Evolutionary conservation across 2,113 vertebrate genomes (phyloP).

Genomic region (Thoracochromis brauschi): DNA sequence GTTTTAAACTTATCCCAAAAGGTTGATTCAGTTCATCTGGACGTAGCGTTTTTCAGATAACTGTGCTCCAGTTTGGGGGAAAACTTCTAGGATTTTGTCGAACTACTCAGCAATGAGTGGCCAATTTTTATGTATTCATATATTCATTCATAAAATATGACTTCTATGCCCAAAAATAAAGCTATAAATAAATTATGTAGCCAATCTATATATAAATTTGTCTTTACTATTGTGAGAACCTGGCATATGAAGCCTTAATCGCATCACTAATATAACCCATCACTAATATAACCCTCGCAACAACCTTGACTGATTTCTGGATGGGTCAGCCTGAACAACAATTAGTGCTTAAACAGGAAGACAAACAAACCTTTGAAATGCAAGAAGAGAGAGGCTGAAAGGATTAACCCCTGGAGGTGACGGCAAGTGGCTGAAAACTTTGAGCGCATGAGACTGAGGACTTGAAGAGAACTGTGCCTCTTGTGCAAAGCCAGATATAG

Average conservation of each 20-base stretch:
- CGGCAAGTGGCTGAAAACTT: not conserved
- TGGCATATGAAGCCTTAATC: not conserved
- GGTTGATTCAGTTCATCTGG: not conserved
- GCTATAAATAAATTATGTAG: not conserved
- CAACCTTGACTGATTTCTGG: constrained; percentile 7
- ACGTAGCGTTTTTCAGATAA: not conserved
- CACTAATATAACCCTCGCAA: not conserved
- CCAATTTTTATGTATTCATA: not conserved
- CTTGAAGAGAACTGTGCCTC: not conserved
- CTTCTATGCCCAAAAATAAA: not conserved
- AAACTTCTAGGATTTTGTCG: not conserved
- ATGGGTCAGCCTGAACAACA: not conserved
- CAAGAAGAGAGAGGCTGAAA: not conserved
- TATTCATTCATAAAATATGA: not conserved
- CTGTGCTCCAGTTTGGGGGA: not conserved
- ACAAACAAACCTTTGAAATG: constrained; percentile 18
- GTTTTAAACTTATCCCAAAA: not conserved
- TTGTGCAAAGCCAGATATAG: not conserved
- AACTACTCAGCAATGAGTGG: not conserved
- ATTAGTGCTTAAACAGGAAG: not conserved
- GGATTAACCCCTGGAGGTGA: constrained; percentile 1
- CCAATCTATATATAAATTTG: not conserved
- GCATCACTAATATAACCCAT: not conserved
- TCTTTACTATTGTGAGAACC: not conserved
- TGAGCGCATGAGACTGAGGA: not conserved